Percentiles rank a stretch among this genome's conserved stretches.
These are phyloP conservation scores for Deilephila elpenor DNA, from an alignment of 2,888 invertebrate species.

Conservation along the genomic window DNA sequence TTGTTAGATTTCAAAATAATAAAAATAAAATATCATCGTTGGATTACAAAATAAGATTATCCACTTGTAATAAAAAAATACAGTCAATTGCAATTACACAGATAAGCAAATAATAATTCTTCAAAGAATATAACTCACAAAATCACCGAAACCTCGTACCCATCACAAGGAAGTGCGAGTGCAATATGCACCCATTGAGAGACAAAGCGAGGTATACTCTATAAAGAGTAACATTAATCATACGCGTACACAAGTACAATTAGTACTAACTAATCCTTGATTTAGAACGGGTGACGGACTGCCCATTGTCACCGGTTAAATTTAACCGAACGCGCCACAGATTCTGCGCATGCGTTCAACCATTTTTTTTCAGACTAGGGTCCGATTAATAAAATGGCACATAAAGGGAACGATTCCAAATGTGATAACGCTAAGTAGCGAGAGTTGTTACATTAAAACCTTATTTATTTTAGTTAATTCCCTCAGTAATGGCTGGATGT, in stretches of 20 bases:
- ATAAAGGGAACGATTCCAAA: conserved; percentile 60
- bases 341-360: conserved; percentile 61
- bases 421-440: conserved; percentile 57
- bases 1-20: too few relatives aligned
- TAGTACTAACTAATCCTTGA: conserved; percentile 58
- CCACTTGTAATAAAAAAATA: too few relatives aligned
- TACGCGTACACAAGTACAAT: conserved; percentile 45
- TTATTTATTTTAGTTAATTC: conserved; percentile 25
- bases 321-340: conserved; percentile 68
- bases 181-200: conserved; percentile 11
- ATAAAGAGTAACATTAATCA: conserved; percentile 35
- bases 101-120: too few relatives aligned
- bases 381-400: conserved; percentile 70
- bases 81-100: too few relatives aligned
- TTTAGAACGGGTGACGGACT: conserved; percentile 68
- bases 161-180: conserved; percentile 9
- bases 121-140: neutral
- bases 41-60: too few relatives aligned
- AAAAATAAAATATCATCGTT: too few relatives aligned
- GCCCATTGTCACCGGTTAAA: conserved; percentile 78
- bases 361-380: conserved; percentile 53
- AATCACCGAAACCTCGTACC: neutral
- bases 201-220: conserved; percentile 16
- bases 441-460: conserved; percentile 41
- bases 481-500: neutral